Base-by-base conservation (phyloP, 1,140 invertebrate species). In the Spodoptera frugiperda region DNA sequence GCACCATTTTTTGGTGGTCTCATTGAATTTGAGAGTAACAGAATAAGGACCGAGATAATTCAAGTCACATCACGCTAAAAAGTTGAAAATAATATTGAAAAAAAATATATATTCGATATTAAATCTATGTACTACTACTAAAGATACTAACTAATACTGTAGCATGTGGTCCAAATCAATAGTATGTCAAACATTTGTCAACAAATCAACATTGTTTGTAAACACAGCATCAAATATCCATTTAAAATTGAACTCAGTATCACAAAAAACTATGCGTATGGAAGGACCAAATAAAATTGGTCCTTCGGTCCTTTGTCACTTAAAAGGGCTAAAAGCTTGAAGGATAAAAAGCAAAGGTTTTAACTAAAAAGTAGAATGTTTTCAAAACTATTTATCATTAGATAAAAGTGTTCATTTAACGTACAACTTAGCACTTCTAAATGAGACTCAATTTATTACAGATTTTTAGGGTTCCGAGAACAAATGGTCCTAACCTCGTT, bases 291-390 rank as follows among this genome's bases (percentile, higher is more conserved):
- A 30, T 46, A 59, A 73, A 54, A 55, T 46, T 79, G 72, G 75
- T 67, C 39, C 46, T 49, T 73, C 83, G 86, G 78, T 88, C 84
- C 80, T 82, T 83, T 85, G 87, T 86, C 85, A 86, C 85, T 84
- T 85, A 80, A 82, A 87, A 79, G 82, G 82, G n/a, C n/a, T 79
- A 87, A 89, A 87, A 85, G 86, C 86, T 83, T 87, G 84, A 84
- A 78, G 85, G 88, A 87, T 89, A 89, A 84, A 88, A 76, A 70
- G 81, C 81, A 79, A 14, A 33, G 83, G 82, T 84, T 84, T 82
- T 59, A 81, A 85, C 79, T 81, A 78, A 84, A 83, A 84, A 48
- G 63, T 67, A 82, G 55, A 76, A 78, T 77, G 72, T 77, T 85
- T 83, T 39, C 80, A 81, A 81, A 80, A 74, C 76, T 78, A 67